Percentiles rank a stretch among this genome's conserved stretches.
phyloP scores from a whole-genome alignment of 2,113 vertebrate genomes.

The Atractosteus spatula region DNA sequence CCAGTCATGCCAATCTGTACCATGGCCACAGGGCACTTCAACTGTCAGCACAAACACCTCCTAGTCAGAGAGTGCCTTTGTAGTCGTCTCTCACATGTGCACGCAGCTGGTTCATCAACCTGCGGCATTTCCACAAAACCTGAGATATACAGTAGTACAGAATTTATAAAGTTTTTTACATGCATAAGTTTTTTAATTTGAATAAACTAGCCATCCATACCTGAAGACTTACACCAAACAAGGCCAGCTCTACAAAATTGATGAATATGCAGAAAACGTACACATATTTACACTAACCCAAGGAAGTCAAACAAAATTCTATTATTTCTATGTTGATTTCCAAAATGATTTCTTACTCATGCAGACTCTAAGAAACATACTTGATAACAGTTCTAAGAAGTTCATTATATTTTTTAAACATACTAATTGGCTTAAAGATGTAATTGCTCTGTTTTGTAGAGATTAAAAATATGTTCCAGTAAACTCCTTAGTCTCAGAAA shows the following conservation, averaged over 20 bases:
- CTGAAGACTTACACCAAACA: too few relatives aligned
- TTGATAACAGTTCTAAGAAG: not conserved
- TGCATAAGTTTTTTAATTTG: not conserved
- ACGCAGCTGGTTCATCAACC: not conserved
- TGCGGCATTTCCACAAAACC: not conserved
- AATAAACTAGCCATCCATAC: not conserved
- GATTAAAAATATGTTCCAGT: not conserved
- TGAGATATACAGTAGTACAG: not conserved
- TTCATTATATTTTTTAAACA: not conserved
- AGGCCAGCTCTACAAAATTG: too few relatives aligned
- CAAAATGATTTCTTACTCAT: not conserved
- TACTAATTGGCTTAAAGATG: not conserved
- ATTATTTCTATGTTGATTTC: not conserved
- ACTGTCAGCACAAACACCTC: not conserved
- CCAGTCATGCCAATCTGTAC: not conserved
- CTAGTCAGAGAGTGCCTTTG: conserved; percentile 1
- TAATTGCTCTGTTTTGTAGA: not conserved
- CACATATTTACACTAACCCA: not conserved
- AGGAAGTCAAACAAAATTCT: not conserved
- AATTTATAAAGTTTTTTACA: not conserved
- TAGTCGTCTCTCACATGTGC: not conserved
- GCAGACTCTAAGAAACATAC: not conserved
- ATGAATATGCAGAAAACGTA: not conserved
- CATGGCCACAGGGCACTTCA: not conserved
- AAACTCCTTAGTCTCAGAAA: not conserved